Evolutionary conservation across 2,797 vertebrate genomes (phyloP), one percentile per base, ranked within the genome.

Genomic region (Scolopax rusticola): DNA sequence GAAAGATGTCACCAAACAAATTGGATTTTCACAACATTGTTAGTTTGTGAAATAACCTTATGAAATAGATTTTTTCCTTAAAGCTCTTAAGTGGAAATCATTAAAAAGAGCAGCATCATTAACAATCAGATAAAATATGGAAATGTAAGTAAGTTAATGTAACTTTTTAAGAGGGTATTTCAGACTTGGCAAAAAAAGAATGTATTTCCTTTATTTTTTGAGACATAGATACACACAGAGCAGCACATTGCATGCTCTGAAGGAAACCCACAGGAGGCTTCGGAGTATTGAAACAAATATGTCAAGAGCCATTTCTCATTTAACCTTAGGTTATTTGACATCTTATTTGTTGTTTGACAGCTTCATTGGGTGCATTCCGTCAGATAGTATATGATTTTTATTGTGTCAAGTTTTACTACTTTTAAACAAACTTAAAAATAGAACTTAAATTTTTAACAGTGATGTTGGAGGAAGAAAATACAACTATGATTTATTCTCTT

Each of bases 1-100:
- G 51, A 87, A 91, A 71, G 80, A 69, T 92, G 75, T 94, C 84
- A 83, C 78, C 63, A 53, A 89, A 70, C 45, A 94, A 92, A 93
- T 27, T 85, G 68, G 57, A 71, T 95, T 96, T 97, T 89, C 60
- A 76, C 51, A 80, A 43, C 18, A 15, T 74, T 70, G 45, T 87
- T 96, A 92, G 60, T 70, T 90, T 82, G 59, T 89, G 87, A 85
- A 93, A 84, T 84, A 93, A 89, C 48, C 43, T 69, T 61, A 65
- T 0, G 0, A 33, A 93, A 88, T 40, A 71, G 57, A 25, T 84
- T 80, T 84, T 85, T 74, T 19, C 19, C 38, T 71, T 32, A 93
- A 95, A 63, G 32, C 33, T 85, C 50, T 64, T 71, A 48, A 87
- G 68, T 68, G 9, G 8, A 67, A 89, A 84, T 75, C 0, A 48